Base-by-base conservation (phyloP, 2,113 vertebrate species). In the Stercorarius parasiticus region DNA sequence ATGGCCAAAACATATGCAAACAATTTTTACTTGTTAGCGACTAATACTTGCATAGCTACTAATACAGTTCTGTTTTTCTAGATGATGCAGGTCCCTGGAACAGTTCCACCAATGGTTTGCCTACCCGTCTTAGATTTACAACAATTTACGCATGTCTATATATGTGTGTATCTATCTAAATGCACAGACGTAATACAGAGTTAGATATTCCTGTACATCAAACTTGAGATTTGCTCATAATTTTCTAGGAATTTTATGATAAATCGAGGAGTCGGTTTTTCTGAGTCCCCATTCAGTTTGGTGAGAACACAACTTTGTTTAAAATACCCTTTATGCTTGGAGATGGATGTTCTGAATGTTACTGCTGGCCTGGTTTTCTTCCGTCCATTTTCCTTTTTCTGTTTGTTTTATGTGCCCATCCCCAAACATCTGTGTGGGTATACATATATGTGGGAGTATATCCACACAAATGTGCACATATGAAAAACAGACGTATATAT, bases 401-500 rank as follows among this genome's bases (percentile, higher is more conserved):
- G 4, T 17, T 71, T 56, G 12, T 76, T 83, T 56, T 7, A 2
- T 23, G 5, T 62, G 9, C 29, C 45, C 4, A 1, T 73, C n/a
- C 18, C 10, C n/a, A 32, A 56, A 27, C 17, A 40, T 13, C 5
- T 23, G 9, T 17, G 3, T 38, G 15, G 2, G 2, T 55, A 13
- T 15, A 25, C 4, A 3, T n/a, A 5, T n/a, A 6, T 45, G 16
- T 74, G 38, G 13, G 19, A 61, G 12, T 11, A 26, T 25, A 34
- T 40, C 29, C 43, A 26, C 64, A 56, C 17, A 32, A 13, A 71
- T 14, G 1, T 23, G 15, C 36, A 11, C 20, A 8, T 12, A 36
- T 13, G 21, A 15, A 61, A 61, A n/a, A 6, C 4, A 40, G 23
- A 25, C 0, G 0, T 30, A 8, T 15, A 0, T 62, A 30, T 74